These are phyloP conservation scores for Arizona elegans DNA, from an alignment of 2,113 vertebrate species.

Conservation along the genomic window DNA sequence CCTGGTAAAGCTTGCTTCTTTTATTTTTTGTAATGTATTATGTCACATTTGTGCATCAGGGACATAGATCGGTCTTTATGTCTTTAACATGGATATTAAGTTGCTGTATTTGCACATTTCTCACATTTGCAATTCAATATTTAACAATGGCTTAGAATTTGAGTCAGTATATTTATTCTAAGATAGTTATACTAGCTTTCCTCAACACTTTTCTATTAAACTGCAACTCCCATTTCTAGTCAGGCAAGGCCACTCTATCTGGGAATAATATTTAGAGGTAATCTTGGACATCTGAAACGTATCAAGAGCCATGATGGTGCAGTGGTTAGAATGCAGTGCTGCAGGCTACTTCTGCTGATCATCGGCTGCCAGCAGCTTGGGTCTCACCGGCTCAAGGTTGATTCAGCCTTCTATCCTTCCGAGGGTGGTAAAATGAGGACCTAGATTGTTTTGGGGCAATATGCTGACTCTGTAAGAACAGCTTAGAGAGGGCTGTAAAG, in stretches of 20 bases:
- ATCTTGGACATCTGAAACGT: background rate
- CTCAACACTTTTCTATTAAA: background rate
- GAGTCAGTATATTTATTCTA: background rate
- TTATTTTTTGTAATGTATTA: background rate
- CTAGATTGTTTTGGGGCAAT: no score
- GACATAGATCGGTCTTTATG: background rate
- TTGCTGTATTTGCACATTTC: slow-evolving; percentile 2
- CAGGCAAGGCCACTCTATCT: background rate
- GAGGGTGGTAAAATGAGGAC: no score
- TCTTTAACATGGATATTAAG: background rate
- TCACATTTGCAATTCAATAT: background rate
- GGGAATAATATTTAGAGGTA: background rate
- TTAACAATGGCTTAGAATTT: background rate
- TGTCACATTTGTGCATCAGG: background rate
- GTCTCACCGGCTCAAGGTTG: no score
- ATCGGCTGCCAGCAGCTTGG: no score
- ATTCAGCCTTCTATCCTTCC: no score
- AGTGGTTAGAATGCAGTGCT: no score
- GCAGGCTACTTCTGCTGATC: no score
- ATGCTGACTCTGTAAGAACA: no score
- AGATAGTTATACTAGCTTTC: background rate
- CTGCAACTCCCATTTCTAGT: background rate
- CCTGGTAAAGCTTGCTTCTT: background rate
- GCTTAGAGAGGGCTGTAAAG: no score
- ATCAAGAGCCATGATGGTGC: background rate